phyloP scores from a whole-genome alignment of 2,888 invertebrate species.

The Dexiosoma caninum region DNA sequence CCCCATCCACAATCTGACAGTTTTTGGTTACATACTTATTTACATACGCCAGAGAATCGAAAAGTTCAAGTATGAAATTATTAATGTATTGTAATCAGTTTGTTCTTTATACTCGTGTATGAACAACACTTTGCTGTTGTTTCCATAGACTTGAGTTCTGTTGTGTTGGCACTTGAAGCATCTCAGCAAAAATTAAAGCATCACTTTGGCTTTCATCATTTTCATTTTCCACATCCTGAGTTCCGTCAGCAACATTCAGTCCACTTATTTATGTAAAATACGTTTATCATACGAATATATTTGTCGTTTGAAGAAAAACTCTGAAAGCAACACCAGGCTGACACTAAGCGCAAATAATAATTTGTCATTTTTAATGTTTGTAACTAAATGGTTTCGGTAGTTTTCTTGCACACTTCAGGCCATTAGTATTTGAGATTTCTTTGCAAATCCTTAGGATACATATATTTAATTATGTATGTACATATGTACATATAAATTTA shows the following conservation, averaged over 20 bases:
- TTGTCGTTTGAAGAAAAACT: too few relatives aligned
- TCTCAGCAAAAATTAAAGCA: conserved; percentile 20
- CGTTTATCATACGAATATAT: conserved; percentile 29
- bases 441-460: neutral
- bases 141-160: neutral
- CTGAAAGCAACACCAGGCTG: neutral
- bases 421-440: too few relatives aligned
- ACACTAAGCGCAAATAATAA: conserved; percentile 49
- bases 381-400: too few relatives aligned
- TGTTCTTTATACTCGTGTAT: neutral
- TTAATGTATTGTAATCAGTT: conserved; percentile 41
- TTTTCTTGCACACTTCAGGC: neutral
- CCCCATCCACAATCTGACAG: neutral
- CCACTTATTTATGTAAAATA: conserved; percentile 26
- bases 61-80: neutral
- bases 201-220: conserved; percentile 7
- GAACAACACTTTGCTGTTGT: neutral
- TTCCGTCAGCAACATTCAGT: neutral
- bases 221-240: neutral
- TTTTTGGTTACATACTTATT: neutral
- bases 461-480: too few relatives aligned
- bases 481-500: too few relatives aligned
- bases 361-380: conserved; percentile 52
- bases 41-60: neutral
- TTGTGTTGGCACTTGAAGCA: neutral